Base-by-base conservation (phyloP, 2,113 vertebrate species). In the Sapajus apella region DNA sequence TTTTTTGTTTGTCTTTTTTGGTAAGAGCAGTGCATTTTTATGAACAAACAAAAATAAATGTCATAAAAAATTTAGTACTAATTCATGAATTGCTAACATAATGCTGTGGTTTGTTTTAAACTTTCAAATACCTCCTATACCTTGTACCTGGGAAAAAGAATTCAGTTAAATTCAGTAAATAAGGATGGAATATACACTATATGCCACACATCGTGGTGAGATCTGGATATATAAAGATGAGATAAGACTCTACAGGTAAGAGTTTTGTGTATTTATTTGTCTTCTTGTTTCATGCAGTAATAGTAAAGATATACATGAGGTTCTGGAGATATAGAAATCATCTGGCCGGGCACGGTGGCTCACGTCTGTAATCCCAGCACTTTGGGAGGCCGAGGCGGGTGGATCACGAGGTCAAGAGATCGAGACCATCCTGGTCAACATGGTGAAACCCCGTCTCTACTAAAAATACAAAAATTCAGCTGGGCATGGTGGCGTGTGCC, bases 21-120 rank as follows among this genome's bases (percentile, higher is more conserved):
- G 35, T 61, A 81, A 58, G 52, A 92, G 84, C 17, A 9, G 6
- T 96, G 5, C 43, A 96, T 80, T 83, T 97, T 95, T 80, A 90
- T 82, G 68, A 95, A n/a, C 40, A 95, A 91, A 88, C 70, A 37
- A 66, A 96, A 96, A 58, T 23, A 85, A 88, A 64, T 43, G 70
- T 90, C 79, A 92, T 55, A 35, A 84, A 93, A 88, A 76, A 61
- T 45, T 85, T 43, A 90, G 66, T 37, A 66, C 27, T 77, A 83
- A 94, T 81, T 92, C 17, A 52, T 87, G 84, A 82, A 40, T 77
- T 90, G 27, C 55, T 70, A 85, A 70, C 16, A 21, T 47, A 77
- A 83, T 68, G 8, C 82, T 79, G 18, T 80, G 40, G 35, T 83
- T 97, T 91, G 56, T 95, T 96, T 91, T 80, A 68, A 89, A 64